Evolutionary conservation across 2,888 invertebrate genomes (phyloP).

Genomic region (Beris chalybata): DNA sequence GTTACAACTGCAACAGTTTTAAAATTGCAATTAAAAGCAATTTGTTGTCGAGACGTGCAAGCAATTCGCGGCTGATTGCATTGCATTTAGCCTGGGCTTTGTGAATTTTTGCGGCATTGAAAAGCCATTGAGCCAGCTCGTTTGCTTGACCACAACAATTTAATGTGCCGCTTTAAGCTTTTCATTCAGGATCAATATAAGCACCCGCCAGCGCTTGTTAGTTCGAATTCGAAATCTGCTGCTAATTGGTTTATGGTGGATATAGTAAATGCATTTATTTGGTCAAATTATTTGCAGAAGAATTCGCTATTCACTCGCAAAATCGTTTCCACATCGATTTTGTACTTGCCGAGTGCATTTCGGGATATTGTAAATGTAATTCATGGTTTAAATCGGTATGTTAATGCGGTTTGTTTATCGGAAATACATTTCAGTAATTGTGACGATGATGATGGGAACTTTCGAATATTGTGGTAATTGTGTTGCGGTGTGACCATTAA

Average conservation of each 20-base stretch:
- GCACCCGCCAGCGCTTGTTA: background rate
- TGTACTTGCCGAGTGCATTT: constrained; percentile 3
- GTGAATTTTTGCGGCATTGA: constrained; percentile 14
- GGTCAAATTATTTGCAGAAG: constrained; percentile 6
- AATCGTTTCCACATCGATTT: background rate
- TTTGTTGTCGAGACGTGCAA: background rate
- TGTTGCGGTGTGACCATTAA: too few species aligned
- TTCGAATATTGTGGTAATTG: too few species aligned
- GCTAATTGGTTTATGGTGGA: constrained; percentile 10
- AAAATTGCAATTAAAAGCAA: too few species aligned
- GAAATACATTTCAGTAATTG: too few species aligned
- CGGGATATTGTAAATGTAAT: constrained; percentile 6
- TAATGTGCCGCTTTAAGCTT: constrained; percentile 15
- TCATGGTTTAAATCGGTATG: constrained; percentile 8
- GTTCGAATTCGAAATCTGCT: constrained; percentile 12
- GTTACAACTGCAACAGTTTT: too few species aligned
- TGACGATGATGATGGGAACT: too few species aligned
- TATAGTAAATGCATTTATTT: constrained; percentile 9
- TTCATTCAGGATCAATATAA: too few species aligned
- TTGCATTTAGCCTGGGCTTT: constrained; percentile 1
- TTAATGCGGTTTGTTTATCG: constrained; percentile 5
- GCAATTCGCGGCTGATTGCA: constrained; percentile 5
- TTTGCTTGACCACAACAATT: constrained; percentile 11
- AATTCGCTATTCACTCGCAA: background rate
- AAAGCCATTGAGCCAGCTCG: constrained; percentile 9